Base-by-base conservation (phyloP, 2,888 invertebrate genomes). In the Eueremaeus valkanovi region DNA sequence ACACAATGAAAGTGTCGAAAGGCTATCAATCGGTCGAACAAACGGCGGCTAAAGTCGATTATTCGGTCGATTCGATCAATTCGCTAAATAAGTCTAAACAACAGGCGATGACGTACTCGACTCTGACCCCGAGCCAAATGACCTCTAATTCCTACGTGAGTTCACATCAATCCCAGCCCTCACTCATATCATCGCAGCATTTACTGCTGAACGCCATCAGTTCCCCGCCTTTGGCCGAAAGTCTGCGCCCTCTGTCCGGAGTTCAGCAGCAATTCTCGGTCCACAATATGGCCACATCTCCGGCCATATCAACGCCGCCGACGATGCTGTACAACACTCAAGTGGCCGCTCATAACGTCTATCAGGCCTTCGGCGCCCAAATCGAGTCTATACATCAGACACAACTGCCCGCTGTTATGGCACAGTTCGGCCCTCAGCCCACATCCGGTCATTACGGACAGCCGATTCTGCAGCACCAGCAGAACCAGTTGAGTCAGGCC, bases 351-450 rank as follows among this genome's bases (percentile, higher is more conserved):
- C 68, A 68, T 33, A 68, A 68, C 24, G 68, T 68, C 42, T 68
- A 68, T 42, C 61, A 68, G 13, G 21, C 68, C 8, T 68, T 68
- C 21, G 40, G 40, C 2, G 42, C 40, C 21, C 68, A 68, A 33
- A 36, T 68, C 8, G 68, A 68, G 24, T 24, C 11, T 33, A 33
- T 63, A 33, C 63, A 63, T 63, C 63, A 89, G 93, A 79, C 93
- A 93, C 72, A 72, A n/a, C 5, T 72, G 2, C 72, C 45, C 18
- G 51, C 55, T 9, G 72, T 72, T 33, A 55, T 72, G 51, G 45
- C 72, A 0, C 72, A 72, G 24, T 55, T 72, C 51, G 40, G 21
- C 11, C 68, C 68, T 24, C 68, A 68, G 21, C 68, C 21, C 9
- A 42, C 3, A 24, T 40, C 68, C 24, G 68, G 40, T 21, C 68